phyloP scores from a whole-genome alignment of 2,797 vertebrate genomes.

The Halcyon badia region DNA sequence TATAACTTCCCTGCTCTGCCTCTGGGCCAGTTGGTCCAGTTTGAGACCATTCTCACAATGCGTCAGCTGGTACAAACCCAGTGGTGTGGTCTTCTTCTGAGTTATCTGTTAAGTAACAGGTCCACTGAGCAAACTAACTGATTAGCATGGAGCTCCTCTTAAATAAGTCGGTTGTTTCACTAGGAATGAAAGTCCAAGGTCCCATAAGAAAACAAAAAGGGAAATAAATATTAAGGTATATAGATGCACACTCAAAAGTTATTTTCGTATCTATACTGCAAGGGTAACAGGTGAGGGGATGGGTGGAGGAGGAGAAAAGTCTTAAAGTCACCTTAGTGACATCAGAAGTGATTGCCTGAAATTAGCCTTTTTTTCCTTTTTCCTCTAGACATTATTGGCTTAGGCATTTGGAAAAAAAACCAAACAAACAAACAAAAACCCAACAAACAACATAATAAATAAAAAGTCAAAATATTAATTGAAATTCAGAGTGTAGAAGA shows the following conservation, averaged over 20 bases:
- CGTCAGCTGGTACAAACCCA: neutral
- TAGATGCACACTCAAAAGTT: neutral
- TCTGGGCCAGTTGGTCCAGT: fast-evolving
- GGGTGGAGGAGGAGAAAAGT: neutral
- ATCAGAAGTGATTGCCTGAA: neutral
- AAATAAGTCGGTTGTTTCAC: neutral
- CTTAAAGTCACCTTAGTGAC: neutral
- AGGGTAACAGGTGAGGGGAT: neutral
- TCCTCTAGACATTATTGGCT: neutral
- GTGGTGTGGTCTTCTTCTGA: fast-evolving
- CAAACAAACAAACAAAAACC: no score
- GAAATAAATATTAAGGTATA: neutral
- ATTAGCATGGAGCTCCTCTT: neutral
- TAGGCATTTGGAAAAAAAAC: neutral
- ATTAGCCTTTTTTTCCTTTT: neutral
- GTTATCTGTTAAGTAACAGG: neutral
- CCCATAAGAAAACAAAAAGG: neutral
- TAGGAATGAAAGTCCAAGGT: neutral
- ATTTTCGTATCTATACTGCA: neutral
- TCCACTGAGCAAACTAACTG: neutral
- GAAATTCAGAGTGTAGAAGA: neutral
- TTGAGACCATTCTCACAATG: neutral
- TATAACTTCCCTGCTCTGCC: neutral
- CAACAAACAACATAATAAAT: neutral
- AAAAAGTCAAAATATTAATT: neutral